Base-by-base conservation (phyloP, 1,140 invertebrate genomes). In the Caenorhabditis elegans region DNA sequence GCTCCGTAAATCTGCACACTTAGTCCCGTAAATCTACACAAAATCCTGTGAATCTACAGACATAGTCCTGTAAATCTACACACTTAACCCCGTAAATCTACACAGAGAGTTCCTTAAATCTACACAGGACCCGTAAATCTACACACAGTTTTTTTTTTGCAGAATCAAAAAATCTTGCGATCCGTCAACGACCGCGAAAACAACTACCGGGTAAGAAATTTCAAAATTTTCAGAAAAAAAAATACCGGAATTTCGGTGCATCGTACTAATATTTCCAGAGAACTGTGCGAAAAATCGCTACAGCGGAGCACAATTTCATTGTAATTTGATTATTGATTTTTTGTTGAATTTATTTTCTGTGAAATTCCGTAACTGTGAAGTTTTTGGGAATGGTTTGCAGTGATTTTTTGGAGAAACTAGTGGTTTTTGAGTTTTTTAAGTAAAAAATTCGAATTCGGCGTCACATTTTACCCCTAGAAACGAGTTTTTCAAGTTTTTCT, bases 81-180 rank as follows among this genome's bases (percentile, higher is more conserved):
- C 39, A 43, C 39, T 8, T n/a, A n/a, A n/a, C 31, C 39, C 39
- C 39, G 39, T 43, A 43, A 43, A 43, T 43, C 39, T 15, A 43
- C 39, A 43, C 39, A 15, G 5, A 8, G 39, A 47, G 80, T 48
- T 15, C 17, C 19, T n/a, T 76, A 47, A 19, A 79, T 43, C 39
- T 43, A 43, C 39, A 43, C 39, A 43, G n/a, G n/a, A n/a, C n/a
- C n/a, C n/a, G n/a, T n/a, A n/a, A n/a, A n/a, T n/a, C n/a, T n/a
- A n/a, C n/a, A n/a, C n/a, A n/a, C n/a, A n/a, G n/a, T n/a, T 15
- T 8, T 24, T 76, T 85, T 85, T 36, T 43, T 43, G 39, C 78
- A 85, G 85, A 82, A 79, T 24, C 85, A 85, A 82, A 85, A 82
- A 82, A 85, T 85, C 55, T 46, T 85, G 26, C 49, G 79, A 79